Conservation (phyloP, 92 coral and sea anemone species). For the Palythoa caribaeorum region DNA sequence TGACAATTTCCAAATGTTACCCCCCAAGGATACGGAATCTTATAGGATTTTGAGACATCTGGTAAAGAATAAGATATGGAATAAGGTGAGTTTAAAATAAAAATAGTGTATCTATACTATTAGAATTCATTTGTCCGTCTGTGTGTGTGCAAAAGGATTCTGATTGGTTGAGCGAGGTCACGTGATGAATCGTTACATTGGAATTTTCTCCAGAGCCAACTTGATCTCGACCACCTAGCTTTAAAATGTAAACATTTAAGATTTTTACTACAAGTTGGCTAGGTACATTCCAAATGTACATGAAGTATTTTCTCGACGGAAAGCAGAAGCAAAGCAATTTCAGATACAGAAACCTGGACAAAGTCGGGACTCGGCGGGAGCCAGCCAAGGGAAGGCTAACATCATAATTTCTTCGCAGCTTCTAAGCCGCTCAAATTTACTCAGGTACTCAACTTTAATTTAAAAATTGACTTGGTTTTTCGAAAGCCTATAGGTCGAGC, state of each 20-base stretch:
- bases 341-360: not conserved
- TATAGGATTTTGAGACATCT: not conserved
- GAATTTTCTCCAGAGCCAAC: not conserved
- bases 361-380: not conserved
- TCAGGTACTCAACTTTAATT: not conserved
- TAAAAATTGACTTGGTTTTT: not conserved
- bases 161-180: not conserved
- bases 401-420: not conserved
- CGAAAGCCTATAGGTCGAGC: not conserved
- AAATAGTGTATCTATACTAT: conserved; percentile 30
- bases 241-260: not conserved
- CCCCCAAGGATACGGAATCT: conserved; percentile 36
- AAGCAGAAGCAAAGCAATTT: not conserved
- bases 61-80: conserved; percentile 23
- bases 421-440: not conserved
- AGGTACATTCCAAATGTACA: not conserved
- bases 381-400: not conserved
- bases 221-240: not conserved
- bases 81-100: conserved; percentile 38
- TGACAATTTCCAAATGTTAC: conserved; percentile 36
- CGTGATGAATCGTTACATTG: not conserved
- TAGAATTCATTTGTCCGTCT: conserved; percentile 25
- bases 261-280: not conserved
- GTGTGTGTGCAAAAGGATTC: conserved; percentile 8
- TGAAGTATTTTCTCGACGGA: not conserved